These are phyloP conservation scores for Drosophila tanythrix DNA, from an alignment of 2,888 invertebrate species.

Conservation along the genomic window DNA sequence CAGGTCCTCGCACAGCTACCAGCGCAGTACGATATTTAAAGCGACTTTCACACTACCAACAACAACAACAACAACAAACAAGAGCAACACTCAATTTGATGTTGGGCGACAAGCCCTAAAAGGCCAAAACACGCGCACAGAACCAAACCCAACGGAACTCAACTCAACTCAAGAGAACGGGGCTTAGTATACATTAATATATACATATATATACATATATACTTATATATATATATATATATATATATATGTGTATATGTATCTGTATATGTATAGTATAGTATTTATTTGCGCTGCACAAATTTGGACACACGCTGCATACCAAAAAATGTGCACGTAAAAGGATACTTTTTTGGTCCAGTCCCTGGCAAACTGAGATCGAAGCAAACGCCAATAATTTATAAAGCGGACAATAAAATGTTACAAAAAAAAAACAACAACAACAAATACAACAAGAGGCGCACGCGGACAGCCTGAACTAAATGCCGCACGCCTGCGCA, in stretches of 20 bases:
- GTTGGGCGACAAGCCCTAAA: slow-evolving; percentile 72
- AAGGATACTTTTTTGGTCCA: slow-evolving; percentile 76
- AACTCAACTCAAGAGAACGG: slow-evolving; percentile 6
- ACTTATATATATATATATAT: neutral
- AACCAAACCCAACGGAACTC: slow-evolving; percentile 13
- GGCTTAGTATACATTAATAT: neutral
- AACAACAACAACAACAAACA: slow-evolving; percentile 28
- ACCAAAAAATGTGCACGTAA: slow-evolving; percentile 75
- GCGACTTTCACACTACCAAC: slow-evolving; percentile 76
- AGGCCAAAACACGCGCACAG: slow-evolving; percentile 75
- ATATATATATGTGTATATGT: neutral
- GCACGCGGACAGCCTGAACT: slow-evolving; percentile 78
- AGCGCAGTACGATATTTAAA: slow-evolving; percentile 63
- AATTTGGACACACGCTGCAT: slow-evolving; percentile 78
- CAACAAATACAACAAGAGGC: slow-evolving; percentile 47
- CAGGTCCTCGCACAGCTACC: slow-evolving; percentile 34
- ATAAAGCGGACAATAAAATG: slow-evolving; percentile 81
- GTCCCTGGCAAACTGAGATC: slow-evolving; percentile 13
- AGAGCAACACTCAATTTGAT: slow-evolving; percentile 64
- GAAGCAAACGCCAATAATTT: slow-evolving; percentile 78
- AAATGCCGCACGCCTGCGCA: slow-evolving; percentile 81
- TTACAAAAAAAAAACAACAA: slow-evolving; percentile 64
- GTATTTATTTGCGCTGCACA: slow-evolving; percentile 74
- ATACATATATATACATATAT: neutral
- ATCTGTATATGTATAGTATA: slow-evolving; percentile 23